phyloP scores from a whole-genome alignment of 2,113 vertebrate species.

The Panthera uncia region DNA sequence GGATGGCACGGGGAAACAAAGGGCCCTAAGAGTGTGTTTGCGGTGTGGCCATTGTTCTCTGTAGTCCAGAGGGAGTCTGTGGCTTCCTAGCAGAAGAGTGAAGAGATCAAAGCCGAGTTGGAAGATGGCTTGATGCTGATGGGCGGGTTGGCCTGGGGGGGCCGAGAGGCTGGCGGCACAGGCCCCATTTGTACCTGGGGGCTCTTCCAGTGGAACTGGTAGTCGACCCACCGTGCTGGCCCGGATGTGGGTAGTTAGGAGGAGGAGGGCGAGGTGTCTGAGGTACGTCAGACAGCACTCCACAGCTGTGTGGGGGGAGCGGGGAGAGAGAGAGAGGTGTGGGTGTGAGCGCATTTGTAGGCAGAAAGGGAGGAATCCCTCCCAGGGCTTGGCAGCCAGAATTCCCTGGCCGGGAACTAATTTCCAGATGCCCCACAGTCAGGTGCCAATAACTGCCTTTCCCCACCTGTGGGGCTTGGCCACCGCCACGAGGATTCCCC shows the following conservation, averaged over 20 bases:
- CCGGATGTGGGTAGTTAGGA: background rate
- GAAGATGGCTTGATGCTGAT: background rate
- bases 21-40: fast-evolving
- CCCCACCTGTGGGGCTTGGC: constrained; percentile 45
- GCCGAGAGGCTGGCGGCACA: background rate
- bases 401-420: constrained; percentile 29
- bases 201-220: background rate
- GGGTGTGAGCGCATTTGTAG: background rate
- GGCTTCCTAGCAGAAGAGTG: background rate
- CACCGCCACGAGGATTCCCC: background rate
- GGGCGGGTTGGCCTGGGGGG: too few species aligned
- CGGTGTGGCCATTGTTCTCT: background rate
- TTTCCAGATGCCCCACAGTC: constrained; percentile 31
- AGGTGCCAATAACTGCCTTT: background rate
- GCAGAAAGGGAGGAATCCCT: background rate
- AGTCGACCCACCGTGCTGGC: background rate
- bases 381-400: background rate
- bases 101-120: background rate
- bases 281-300: background rate
- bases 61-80: background rate
- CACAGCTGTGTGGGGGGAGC: background rate
- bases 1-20: background rate
- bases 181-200: background rate
- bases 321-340: background rate
- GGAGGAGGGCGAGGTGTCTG: background rate